Conservation (phyloP, 1,140 invertebrate genomes). For the Drosophila watanabei region DNA sequence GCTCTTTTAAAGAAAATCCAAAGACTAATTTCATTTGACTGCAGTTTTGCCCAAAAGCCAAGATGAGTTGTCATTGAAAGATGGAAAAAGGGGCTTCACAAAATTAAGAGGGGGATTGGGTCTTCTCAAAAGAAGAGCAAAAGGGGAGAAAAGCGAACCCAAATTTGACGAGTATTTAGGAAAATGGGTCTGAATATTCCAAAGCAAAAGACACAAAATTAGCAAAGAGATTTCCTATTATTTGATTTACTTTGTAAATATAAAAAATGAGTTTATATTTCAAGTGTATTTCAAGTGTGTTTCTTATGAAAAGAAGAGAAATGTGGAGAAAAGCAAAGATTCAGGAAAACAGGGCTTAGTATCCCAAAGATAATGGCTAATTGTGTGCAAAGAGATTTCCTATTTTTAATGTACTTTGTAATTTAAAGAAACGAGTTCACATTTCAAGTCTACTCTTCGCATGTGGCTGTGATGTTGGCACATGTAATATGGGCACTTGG, state of each 20-base stretch:
- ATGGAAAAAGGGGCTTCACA: no score
- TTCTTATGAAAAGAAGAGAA: neutral
- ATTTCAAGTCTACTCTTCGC: constrained; percentile 6
- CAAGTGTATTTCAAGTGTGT: neutral
- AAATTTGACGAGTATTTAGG: neutral
- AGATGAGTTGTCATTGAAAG: constrained; percentile 1
- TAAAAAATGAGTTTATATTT: no score
- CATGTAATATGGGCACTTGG: constrained; percentile 58
- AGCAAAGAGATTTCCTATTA: neutral
- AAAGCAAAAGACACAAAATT: neutral
- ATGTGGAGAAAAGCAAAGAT: no score
- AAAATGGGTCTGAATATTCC: neutral
- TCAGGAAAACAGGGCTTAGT: neutral
- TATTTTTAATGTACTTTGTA: no score
- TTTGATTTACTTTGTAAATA: neutral
- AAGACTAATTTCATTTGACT: constrained; percentile 38
- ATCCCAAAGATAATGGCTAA: neutral
- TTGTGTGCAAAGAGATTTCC: neutral
- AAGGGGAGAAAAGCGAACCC: neutral
- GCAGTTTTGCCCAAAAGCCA: constrained; percentile 20
- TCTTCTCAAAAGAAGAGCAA: no score
- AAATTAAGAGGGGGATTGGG: constrained; percentile 2
- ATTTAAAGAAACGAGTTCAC: neutral
- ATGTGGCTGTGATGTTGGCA: constrained; percentile 3
- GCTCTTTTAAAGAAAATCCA: constrained; percentile 16